phyloP scores from a whole-genome alignment of 2,888 invertebrate species.

The Drepanosiphum platanoidis region DNA sequence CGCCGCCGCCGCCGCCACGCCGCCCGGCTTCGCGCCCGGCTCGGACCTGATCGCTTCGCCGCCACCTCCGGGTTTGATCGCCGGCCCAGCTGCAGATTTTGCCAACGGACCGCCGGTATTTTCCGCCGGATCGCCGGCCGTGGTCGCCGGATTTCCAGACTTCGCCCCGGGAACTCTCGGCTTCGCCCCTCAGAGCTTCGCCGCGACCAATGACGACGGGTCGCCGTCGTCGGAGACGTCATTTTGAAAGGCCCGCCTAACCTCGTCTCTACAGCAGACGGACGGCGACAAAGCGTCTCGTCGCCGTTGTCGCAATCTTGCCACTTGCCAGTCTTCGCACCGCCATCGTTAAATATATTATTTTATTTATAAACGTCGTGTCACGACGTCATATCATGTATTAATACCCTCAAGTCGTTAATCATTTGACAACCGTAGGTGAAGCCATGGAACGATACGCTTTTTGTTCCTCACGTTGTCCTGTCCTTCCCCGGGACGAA shows the following conservation, averaged over 20 bases:
- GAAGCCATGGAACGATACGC: no score
- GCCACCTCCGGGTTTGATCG: background rate
- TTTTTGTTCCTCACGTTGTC: no score
- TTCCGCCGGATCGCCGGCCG: background rate
- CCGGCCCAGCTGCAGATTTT: background rate
- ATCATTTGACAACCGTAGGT: background rate
- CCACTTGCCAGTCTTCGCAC: background rate
- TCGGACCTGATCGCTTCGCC: constrained; percentile 37
- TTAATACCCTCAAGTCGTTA: background rate
- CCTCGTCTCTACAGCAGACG: background rate
- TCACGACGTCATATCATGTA: background rate
- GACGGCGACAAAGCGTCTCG: background rate
- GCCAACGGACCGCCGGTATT: background rate
- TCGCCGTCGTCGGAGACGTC: constrained; percentile 28
- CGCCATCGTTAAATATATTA: background rate
- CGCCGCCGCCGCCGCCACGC: background rate
- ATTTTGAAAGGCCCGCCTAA: background rate
- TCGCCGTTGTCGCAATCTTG: background rate
- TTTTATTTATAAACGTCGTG: background rate
- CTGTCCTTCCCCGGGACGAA: no score
- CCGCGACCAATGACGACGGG: constrained; percentile 38
- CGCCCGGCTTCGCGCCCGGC: background rate
- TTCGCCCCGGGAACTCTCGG: background rate
- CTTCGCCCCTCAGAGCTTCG: background rate
- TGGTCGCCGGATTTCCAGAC: background rate